A percentile compares a stretch with the other conserved stretches of the same genome.
Conservation (phyloP, 2,797 vertebrate genomes). For the Sarcoramphus papa region DNA sequence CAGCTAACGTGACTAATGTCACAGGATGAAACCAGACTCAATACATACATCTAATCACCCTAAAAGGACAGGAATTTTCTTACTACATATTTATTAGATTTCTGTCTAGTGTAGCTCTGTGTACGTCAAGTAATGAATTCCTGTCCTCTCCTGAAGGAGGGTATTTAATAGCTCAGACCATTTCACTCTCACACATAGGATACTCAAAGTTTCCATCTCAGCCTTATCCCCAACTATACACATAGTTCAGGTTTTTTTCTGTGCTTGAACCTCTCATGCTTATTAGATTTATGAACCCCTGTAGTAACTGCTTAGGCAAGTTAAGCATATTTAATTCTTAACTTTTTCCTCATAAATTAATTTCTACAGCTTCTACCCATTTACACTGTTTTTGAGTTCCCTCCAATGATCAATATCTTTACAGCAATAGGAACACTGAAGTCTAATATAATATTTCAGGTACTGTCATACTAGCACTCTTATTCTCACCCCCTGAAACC, state of each 20-base stretch:
- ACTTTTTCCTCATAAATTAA: background rate
- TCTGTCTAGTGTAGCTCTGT: background rate
- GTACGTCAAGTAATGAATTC: background rate
- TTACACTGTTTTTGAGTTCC: background rate
- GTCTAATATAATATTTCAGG: background rate
- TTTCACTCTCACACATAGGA: fast-evolving
- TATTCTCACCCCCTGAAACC: background rate
- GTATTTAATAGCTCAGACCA: background rate
- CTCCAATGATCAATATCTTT: background rate
- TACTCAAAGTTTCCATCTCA: background rate
- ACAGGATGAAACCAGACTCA: background rate
- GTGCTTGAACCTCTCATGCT: background rate
- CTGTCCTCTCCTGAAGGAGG: background rate
- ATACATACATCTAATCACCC: background rate
- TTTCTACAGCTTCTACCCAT: background rate
- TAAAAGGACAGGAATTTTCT: background rate
- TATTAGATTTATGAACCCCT: background rate
- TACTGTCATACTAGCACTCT: fast-evolving
- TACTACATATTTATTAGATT: background rate
- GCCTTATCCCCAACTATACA: background rate
- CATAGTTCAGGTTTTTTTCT: background rate
- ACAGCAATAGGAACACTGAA: background rate
- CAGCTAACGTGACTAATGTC: background rate
- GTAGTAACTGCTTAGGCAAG: background rate
- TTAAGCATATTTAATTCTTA: background rate